Evolutionary conservation across 2,113 vertebrate genomes (phyloP).

Genomic region (Aptenodytes patagonicus): DNA sequence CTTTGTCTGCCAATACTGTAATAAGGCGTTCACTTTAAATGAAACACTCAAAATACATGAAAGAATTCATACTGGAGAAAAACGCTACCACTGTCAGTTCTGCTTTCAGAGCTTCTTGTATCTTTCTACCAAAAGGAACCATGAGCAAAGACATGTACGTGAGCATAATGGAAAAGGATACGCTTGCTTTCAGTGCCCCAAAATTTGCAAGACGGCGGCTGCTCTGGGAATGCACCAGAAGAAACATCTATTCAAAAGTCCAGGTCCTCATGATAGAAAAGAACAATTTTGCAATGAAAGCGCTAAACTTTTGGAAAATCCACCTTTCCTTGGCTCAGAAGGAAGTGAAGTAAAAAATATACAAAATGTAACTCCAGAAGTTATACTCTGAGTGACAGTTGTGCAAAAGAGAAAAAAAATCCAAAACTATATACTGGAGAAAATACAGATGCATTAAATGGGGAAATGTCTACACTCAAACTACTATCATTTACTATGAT

Average conservation of each 20-base stretch:
- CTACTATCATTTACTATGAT: conserved; percentile 36
- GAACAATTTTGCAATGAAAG: conserved; percentile 60
- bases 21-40: conserved; percentile 84
- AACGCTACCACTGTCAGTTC: conserved; percentile 92
- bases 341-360: conserved; percentile 43
- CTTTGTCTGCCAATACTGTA: conserved; percentile 90
- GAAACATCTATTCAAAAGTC: conserved; percentile 81
- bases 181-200: conserved; percentile 80
- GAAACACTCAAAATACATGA: conserved; percentile 86
- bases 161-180: conserved; percentile 79
- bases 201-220: conserved; percentile 86
- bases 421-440: neutral
- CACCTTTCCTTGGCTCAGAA: conserved; percentile 50
- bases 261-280: conserved; percentile 42
- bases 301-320: conserved; percentile 43
- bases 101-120: conserved; percentile 96
- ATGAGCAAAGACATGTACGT: conserved; percentile 89
- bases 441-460: conserved; percentile 31
- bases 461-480: neutral
- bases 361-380: conserved; percentile 31
- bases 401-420: neutral
- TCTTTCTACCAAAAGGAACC: conserved; percentile 93
- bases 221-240: conserved; percentile 84
- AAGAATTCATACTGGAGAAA: conserved; percentile 88
- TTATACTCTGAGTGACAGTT: conserved; percentile 52